Evolutionary conservation across 2,797 vertebrate species (phyloP), one percentile per base, ranked within the genome.

Genomic region (Pseudocheirus occidentalis): DNA sequence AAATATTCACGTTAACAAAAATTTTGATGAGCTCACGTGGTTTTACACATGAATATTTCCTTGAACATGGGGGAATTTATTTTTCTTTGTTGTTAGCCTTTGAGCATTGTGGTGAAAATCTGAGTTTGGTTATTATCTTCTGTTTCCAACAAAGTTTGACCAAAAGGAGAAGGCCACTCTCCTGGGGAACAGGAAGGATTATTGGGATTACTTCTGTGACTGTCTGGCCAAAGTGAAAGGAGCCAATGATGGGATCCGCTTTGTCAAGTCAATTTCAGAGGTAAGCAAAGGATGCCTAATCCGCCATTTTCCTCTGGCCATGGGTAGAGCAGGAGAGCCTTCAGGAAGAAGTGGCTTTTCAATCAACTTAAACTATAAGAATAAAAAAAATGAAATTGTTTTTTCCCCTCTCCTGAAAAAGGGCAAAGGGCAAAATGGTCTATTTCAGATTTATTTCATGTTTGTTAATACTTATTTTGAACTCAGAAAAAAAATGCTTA

Each of bases 131-230:
- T 66, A 1, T 29, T 53, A 90, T 97, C 91, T 96, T 18, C 90
- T 90, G 95, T 92, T 96, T 46, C 90, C 91, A 90, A 5, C 97
- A 97, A 98, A 99, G 99, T 99, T 99, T 97, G 99, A 99, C 98
- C 99, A 99, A 98, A 99, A 99, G 58, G 99, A 99, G 98, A 99
- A 99, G 96, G 99, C 98, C 59, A 99, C 99, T 2, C 99, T 99
- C 97, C 98, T 99, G 96, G 99, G 99, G 2, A 99, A 98, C 97
- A 99, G 98, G 97, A 99, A 99, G 97, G 99, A 99, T 98, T 99
- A 99, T 96, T 99, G 99, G 99, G 99, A 99, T 98, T 99, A 99
- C 97, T 99, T 99, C 98, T 99, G 95, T 0, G 99, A 99, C 94
- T 99, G 99, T 96, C 97, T 99, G 97, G 99, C 99, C 90, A 99